These are phyloP conservation scores for Euzophera pinguis DNA, from an alignment of 2,888 invertebrate species.

Conservation along the genomic window DNA sequence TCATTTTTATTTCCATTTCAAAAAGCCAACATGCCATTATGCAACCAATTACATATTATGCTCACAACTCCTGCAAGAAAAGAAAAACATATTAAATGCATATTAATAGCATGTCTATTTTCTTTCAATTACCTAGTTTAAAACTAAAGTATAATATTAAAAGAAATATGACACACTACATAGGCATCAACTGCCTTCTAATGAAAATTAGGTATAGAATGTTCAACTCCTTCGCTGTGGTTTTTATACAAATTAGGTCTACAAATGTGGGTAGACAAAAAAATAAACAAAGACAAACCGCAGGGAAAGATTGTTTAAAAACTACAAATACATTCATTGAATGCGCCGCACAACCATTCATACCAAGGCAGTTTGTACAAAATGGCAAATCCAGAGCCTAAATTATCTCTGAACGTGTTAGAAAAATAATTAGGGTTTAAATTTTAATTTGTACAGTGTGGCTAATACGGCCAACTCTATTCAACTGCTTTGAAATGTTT, in stretches of 20 bases:
- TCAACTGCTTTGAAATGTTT: no score
- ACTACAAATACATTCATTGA: conserved; percentile 32
- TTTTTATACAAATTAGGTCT: conserved; percentile 22
- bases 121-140: conserved; percentile 51
- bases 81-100: conserved; percentile 66
- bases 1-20: conserved; percentile 69
- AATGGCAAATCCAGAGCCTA: neutral
- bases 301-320: conserved; percentile 44
- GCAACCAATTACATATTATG: conserved; percentile 51
- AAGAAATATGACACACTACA: conserved; percentile 76
- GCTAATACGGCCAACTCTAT: no score
- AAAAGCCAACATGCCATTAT: conserved; percentile 71
- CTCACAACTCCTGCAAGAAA: conserved; percentile 42
- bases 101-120: conserved; percentile 60
- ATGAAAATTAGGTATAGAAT: conserved; percentile 40
- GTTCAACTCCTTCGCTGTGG: conserved; percentile 47
- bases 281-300: conserved; percentile 35
- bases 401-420: no score
- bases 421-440: no score
- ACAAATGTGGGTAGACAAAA: neutral
- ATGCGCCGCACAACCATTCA: conserved; percentile 42
- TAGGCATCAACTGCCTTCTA: conserved; percentile 49
- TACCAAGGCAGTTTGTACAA: conserved; percentile 26
- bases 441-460: no score
- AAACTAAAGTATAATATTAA: conserved; percentile 57